phyloP scores from a whole-genome alignment of 2,888 invertebrate genomes.

The Patella ulyssiponensis region DNA sequence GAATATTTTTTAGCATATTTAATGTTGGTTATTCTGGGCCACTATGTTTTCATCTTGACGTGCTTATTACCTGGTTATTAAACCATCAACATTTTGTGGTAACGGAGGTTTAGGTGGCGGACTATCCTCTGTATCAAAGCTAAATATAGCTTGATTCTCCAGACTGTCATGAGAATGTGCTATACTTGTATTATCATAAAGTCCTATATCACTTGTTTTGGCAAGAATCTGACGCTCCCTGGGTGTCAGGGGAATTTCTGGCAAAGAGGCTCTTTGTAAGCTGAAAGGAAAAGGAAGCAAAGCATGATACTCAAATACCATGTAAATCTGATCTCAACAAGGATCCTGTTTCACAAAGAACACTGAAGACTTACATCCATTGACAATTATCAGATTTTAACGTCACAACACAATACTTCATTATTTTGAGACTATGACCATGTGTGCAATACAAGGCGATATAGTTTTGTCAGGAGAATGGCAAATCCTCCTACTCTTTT shows the following conservation, averaged over 20 bases:
- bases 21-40: too few species aligned
- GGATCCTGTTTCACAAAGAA: too few species aligned
- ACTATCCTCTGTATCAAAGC: constrained; percentile 43
- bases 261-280: constrained; percentile 60
- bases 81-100: constrained; percentile 75
- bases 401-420: too few species aligned
- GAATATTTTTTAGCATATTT: too few species aligned
- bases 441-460: too few species aligned
- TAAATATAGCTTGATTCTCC: constrained; percentile 42
- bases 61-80: constrained; percentile 47
- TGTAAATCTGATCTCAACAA: too few species aligned
- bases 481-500: too few species aligned
- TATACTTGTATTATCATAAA: constrained; percentile 54
- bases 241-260: constrained; percentile 71
- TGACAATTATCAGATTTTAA: too few species aligned
- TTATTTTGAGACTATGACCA: too few species aligned
- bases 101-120: constrained; percentile 89
- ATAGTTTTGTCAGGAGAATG: too few species aligned
- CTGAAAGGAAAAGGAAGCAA: constrained; percentile 34
- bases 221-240: constrained; percentile 70
- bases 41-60: not conserved
- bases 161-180: constrained; percentile 66
- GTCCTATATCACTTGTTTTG: constrained; percentile 63
- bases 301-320: not conserved
- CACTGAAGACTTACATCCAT: too few species aligned